phyloP scores from a whole-genome alignment of 2,797 vertebrate species.

The Lacerta viridis region DNA sequence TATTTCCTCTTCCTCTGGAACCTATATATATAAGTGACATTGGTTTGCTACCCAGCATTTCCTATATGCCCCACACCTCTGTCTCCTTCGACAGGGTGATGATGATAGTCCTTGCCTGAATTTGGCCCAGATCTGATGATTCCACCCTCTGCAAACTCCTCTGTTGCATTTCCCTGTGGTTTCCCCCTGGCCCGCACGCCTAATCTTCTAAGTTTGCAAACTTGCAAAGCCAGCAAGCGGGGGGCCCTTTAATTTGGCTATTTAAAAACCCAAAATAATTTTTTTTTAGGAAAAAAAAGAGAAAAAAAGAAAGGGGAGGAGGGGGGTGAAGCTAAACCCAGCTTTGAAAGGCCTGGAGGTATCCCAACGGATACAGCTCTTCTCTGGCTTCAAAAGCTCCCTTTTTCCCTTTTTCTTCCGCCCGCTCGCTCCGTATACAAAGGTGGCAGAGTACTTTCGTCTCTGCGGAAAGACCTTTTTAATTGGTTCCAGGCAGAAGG shows the following conservation, averaged over 20 bases:
- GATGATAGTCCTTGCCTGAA: background rate
- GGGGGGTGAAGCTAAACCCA: slow-evolving; percentile 57
- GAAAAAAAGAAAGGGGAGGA: background rate
- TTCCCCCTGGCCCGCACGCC: slow-evolving; percentile 11
- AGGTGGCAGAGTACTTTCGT: slow-evolving; percentile 75
- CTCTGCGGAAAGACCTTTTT: slow-evolving; percentile 80
- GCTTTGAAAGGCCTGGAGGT: slow-evolving; percentile 79
- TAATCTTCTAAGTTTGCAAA: background rate
- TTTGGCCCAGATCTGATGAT: accelerated
- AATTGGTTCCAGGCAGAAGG: slow-evolving; percentile 83
- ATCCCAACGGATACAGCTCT: slow-evolving; percentile 78
- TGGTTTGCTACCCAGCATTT: background rate
- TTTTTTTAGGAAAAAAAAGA: background rate
- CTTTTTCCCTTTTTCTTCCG: slow-evolving; percentile 73
- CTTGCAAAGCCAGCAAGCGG: slow-evolving; percentile 56
- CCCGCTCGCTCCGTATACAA: slow-evolving; percentile 67
- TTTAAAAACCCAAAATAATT: slow-evolving; percentile 74
- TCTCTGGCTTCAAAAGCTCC: slow-evolving; percentile 78
- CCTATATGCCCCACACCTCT: no score
- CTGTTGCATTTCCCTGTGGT: background rate
- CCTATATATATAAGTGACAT: no score
- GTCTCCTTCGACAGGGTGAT: background rate
- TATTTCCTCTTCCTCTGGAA: background rate
- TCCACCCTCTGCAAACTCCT: accelerated
- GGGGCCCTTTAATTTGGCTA: slow-evolving; percentile 77